A percentile compares a stretch with the other conserved stretches of the same genome.
Conservation (phyloP, 2,797 vertebrate genomes). For the Sebastes aleutianus region DNA sequence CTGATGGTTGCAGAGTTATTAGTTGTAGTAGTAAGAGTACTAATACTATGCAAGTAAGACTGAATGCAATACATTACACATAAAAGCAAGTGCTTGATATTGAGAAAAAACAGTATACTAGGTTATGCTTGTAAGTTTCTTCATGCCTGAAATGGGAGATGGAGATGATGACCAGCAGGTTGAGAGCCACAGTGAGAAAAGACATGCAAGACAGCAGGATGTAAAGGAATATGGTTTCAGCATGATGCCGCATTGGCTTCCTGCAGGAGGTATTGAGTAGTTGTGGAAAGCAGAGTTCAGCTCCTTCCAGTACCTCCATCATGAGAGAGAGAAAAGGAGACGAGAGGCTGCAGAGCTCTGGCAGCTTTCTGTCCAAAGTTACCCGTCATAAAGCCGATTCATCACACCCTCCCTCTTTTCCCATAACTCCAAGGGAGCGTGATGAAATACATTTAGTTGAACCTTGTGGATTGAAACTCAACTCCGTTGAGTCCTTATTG, state of each 20-base stretch:
- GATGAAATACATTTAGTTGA: background rate
- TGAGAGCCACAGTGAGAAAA: conserved; percentile 23
- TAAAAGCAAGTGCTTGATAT: background rate
- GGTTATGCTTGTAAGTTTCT: background rate
- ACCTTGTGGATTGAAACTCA: background rate
- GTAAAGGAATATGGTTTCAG: conserved; percentile 7
- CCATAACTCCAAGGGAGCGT: background rate
- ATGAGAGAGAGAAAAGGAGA: background rate
- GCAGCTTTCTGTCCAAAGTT: background rate
- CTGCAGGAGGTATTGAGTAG: conserved; percentile 33
- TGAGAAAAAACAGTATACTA: background rate
- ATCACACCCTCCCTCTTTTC: background rate
- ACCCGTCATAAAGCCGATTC: background rate
- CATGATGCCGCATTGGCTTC: background rate
- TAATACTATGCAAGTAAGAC: background rate
- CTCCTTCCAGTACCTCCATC: conserved; percentile 1
- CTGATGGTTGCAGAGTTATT: background rate
- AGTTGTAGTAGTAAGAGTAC: background rate
- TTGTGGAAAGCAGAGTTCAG: conserved; percentile 42
- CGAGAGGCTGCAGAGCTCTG: background rate
- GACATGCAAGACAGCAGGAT: conserved; percentile 35
- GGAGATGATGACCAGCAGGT: conserved; percentile 47
- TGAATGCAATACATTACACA: background rate
- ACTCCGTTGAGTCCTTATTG: too few species aligned
- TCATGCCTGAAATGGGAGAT: conserved; percentile 42